Percentiles rank a stretch among this genome's conserved stretches.
phyloP scores from a whole-genome alignment of 1,140 invertebrate species.

The Drosophila pallidifrons region DNA sequence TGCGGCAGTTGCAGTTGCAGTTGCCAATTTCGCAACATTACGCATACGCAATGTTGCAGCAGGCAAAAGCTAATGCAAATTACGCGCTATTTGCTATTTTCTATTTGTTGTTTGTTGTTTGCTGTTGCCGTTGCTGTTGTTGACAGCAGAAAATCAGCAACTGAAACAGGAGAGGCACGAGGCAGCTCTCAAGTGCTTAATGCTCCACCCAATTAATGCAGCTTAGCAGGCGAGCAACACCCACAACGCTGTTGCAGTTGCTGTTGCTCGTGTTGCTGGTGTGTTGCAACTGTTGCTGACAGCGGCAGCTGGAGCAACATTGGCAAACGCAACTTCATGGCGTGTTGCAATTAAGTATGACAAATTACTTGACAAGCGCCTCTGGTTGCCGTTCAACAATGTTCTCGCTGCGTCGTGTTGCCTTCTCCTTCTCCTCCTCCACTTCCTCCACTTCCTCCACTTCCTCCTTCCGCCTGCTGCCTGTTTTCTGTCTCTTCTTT shows the following conservation, averaged over 20 bases:
- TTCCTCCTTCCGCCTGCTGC: too few relatives aligned
- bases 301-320: neutral
- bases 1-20: conserved; percentile 8
- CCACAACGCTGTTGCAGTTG: neutral
- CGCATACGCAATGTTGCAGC: conserved; percentile 37
- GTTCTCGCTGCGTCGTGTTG: conserved; percentile 31
- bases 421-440: conserved; percentile 9
- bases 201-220: conserved; percentile 58
- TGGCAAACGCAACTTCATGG: conserved; percentile 51
- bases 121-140: conserved; percentile 8
- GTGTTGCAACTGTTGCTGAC: conserved; percentile 23
- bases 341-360: conserved; percentile 68
- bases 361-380: conserved; percentile 67
- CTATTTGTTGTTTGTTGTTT: neutral
- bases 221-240: conserved; percentile 37
- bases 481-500: conserved; percentile 23
- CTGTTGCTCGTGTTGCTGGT: neutral
- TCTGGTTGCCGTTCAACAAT: conserved; percentile 44
- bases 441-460: conserved; percentile 12
- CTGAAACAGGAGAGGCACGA: too few relatives aligned
- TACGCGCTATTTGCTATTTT: conserved; percentile 11
- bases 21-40: conserved; percentile 28
- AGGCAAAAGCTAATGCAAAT: conserved; percentile 27
- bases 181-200: conserved; percentile 34
- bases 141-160: conserved; percentile 32